Base-by-base conservation (phyloP, 2,888 invertebrate genomes). In the Eugnorisma glareosa region DNA sequence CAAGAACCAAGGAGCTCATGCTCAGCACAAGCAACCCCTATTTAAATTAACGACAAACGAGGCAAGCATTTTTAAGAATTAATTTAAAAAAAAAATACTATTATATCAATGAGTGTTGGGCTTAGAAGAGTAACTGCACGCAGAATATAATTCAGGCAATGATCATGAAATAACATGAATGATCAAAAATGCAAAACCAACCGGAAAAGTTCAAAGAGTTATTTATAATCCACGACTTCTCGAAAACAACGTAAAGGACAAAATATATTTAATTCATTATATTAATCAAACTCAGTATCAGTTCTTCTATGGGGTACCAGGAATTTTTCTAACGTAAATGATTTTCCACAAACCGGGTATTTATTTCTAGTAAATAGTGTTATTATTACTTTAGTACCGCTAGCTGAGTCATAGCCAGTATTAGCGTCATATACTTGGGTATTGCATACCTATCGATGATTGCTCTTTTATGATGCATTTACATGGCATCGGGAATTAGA, bases 401-500 rank as follows among this genome's bases (percentile, higher is more conserved):
- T 15, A 59, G 18, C 43, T 86, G 80, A 87, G 71, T 85, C 82
- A 83, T 64, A 66, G 40, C 18, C 59, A 48, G 57, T 61, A 69
- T 74, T 64, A 63, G n/a, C 45, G 21, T 72, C 75, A 59, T 75
- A 72, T 78, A 43, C 66, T 35, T 57, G 57, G 54, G 43, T 67
- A 70, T 63, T 11, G 40, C 59, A 48, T 80, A 61, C 15, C 8
- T 67, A 77, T 51, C 73, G 37, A 77, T 86, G 64, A 84, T 83
- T 83, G 72, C 71, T 69, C 68, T 73, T 76, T 85, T 84, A 82
- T 79, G 84, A 72, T 72, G 57, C 74, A 83, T 83, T 83, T 84
- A 83, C 85, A 85, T 73, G 85, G 85, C 71, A 77, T 67, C 57
- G 85, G 57, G 48, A 82, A 85, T 85, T 59, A 85, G 71, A 75